These are phyloP conservation scores for Hippopotamus amphibius DNA, from an alignment of 2,113 vertebrate species.

Conservation along the genomic window DNA sequence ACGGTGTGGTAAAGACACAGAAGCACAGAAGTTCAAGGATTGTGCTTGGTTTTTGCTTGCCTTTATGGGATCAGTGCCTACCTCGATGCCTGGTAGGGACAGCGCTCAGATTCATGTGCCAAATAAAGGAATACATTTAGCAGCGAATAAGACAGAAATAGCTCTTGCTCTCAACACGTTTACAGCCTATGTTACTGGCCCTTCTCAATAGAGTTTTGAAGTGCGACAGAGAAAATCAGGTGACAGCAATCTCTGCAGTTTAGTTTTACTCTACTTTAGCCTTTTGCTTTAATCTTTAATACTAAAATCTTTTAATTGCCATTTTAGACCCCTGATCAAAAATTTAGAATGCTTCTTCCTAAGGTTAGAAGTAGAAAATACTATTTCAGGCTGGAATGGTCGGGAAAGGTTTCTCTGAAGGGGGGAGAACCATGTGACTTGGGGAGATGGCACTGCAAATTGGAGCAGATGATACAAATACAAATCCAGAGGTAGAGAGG, in stretches of 20 bases:
- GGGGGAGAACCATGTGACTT: neutral
- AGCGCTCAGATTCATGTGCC: neutral
- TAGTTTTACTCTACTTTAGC: neutral
- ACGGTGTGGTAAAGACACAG: neutral
- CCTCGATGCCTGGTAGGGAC: neutral
- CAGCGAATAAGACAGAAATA: neutral
- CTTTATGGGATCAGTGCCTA: neutral
- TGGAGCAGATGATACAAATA: neutral
- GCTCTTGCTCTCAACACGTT: neutral
- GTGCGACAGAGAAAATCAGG: neutral
- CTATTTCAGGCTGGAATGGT: neutral
- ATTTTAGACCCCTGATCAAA: neutral
- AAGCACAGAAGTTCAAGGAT: neutral
- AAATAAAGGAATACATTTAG: neutral
- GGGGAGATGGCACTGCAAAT: neutral
- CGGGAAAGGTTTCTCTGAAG: neutral
- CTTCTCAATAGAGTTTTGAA: neutral
- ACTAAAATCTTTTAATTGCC: neutral
- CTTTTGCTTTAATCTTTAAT: neutral
- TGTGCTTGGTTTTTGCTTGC: neutral
- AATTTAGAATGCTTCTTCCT: neutral
- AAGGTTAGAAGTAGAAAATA: neutral
- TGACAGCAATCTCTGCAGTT: neutral
- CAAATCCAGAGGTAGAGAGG: constrained; percentile 7
- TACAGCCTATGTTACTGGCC: neutral